Conservation (phyloP, 2,113 vertebrate species). For the Emydura subglobosa region DNA sequence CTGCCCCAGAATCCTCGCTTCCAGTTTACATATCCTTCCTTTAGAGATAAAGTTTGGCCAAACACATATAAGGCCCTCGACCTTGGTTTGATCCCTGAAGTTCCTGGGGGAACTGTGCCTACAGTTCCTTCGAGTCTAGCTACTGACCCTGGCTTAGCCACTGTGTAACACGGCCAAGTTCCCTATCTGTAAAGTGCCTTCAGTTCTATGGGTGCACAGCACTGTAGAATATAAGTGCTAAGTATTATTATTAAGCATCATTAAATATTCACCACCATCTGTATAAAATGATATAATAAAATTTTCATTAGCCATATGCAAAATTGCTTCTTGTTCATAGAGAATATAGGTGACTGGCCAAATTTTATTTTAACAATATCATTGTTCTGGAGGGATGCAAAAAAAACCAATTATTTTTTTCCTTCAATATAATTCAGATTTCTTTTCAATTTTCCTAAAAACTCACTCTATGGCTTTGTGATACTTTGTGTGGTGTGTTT, state of each 20-base stretch:
- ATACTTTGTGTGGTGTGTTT: not conserved
- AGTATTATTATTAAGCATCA: conserved; percentile 60
- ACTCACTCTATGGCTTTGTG: not conserved
- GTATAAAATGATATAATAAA: conserved; percentile 46
- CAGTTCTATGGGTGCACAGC: not conserved
- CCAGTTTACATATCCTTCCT: not conserved
- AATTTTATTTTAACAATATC: not conserved
- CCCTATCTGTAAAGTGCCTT: not conserved
- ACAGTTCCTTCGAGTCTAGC: rapidly evolving
- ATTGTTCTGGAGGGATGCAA: conserved; percentile 14
- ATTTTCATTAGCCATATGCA: conserved; percentile 68
- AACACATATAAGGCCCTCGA: not conserved
- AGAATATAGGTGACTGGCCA: not conserved
- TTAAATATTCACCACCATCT: conserved; percentile 68
- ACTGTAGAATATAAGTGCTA: not conserved
- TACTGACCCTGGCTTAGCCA: not conserved
- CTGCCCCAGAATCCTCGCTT: not conserved
- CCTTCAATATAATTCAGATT: not conserved
- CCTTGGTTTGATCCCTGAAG: not conserved
- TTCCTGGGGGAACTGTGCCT: not conserved
- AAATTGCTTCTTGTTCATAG: conserved; percentile 21
- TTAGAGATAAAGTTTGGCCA: not conserved
- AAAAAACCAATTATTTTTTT: not conserved
- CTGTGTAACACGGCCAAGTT: not conserved
- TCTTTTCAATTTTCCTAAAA: conserved; percentile 18